A percentile compares a stretch with the other conserved stretches of the same genome.
These are phyloP conservation scores for Cheilosia soror DNA, from an alignment of 2,888 invertebrate species.

Conservation along the genomic window DNA sequence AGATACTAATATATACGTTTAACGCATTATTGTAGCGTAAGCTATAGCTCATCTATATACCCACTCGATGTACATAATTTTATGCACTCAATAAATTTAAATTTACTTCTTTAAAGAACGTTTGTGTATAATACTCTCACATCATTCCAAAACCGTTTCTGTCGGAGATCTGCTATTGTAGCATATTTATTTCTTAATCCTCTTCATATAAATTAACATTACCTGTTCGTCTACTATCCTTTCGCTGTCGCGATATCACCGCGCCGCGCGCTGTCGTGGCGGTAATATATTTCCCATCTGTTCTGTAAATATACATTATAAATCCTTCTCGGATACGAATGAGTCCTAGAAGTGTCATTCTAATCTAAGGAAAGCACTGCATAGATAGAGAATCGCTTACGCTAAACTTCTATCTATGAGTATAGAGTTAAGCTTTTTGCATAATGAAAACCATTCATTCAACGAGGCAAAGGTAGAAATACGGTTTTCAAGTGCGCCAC, in stretches of 20 bases:
- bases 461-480: slow-evolving; percentile 13
- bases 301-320: slow-evolving; percentile 69
- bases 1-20: no score
- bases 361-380: slow-evolving; percentile 61
- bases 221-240: slow-evolving; percentile 53
- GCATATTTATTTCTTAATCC: slow-evolving; percentile 63
- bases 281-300: slow-evolving; percentile 68
- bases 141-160: neutral
- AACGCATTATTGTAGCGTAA: no score
- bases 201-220: slow-evolving; percentile 70
- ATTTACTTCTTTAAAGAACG: slow-evolving; percentile 35
- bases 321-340: slow-evolving; percentile 62
- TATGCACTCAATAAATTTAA: slow-evolving; percentile 56
- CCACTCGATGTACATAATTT: neutral
- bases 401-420: slow-evolving; percentile 65
- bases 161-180: slow-evolving; percentile 20
- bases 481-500: slow-evolving; percentile 20
- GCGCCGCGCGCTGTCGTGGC: slow-evolving; percentile 2
- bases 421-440: slow-evolving; percentile 59
- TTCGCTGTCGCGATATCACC: slow-evolving; percentile 17
- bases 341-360: slow-evolving; percentile 69
- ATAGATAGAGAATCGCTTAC: slow-evolving; percentile 43
- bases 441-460: slow-evolving; percentile 72
- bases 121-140: neutral
- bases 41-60: neutral